Conservation (phyloP, 2,113 vertebrate species). For the Oryctolagus cuniculus region mOryCun1.1 NC_091435.1:48956501-48957000, state of each 20-base stretch:
- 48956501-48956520: not conserved
- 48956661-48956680: not conserved
- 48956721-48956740: not conserved
- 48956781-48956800: conserved; percentile 36
- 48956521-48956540: not conserved
- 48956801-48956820: conserved; percentile 56
- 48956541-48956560: not conserved
- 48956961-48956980: not conserved
- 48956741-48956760: not conserved
- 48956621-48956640: not conserved
- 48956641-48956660: no score
- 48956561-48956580: not conserved
- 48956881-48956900: conserved; percentile 28
- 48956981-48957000: not conserved
- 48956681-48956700: not conserved
- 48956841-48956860: not conserved
- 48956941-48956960: not conserved
- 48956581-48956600: not conserved
- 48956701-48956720: not conserved
- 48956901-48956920: not conserved
- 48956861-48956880: conserved; percentile 56
- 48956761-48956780: conserved; percentile 28
- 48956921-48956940: not conserved
- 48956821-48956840: conserved; percentile 18
- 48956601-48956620: not conserved